These are phyloP conservation scores for Calameuta filiformis DNA, from an alignment of 2,888 invertebrate species.

Conservation along the genomic window DNA sequence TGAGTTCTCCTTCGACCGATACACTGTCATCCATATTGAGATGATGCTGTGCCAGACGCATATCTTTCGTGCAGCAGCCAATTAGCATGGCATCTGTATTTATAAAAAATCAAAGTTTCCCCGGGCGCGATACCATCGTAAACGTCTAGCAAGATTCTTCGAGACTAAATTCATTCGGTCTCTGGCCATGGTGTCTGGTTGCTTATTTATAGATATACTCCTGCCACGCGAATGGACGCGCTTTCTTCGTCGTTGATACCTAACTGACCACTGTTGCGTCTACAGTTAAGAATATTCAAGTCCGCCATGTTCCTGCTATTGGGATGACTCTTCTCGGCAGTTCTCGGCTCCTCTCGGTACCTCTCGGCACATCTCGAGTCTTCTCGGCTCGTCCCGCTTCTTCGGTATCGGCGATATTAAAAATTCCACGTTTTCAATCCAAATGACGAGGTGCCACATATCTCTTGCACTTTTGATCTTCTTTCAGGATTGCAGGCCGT, in stretches of 20 bases:
- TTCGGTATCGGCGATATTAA: neutral
- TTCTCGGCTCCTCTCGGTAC: neutral
- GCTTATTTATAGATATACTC: slow-evolving; percentile 9
- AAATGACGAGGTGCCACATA: neutral
- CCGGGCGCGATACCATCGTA: slow-evolving; percentile 24
- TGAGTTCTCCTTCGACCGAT: neutral
- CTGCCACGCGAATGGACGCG: slow-evolving; percentile 16
- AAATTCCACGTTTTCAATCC: neutral
- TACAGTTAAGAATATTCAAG: neutral
- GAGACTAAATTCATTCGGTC: neutral
- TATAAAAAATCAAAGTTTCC: slow-evolving; percentile 50
- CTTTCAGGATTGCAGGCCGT: neutral
- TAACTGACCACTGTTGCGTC: neutral
- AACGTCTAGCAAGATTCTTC: slow-evolving; percentile 18
- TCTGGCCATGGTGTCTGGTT: slow-evolving; percentile 6
- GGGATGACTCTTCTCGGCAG: neutral
- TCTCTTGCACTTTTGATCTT: neutral
- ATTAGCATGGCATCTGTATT: slow-evolving; percentile 52
- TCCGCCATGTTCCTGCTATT: neutral
- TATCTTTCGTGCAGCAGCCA: slow-evolving; percentile 32
- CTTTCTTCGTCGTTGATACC: slow-evolving; percentile 5
- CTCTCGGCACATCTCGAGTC: neutral
- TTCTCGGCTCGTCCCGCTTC: neutral
- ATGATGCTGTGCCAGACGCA: neutral
- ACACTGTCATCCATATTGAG: neutral